Evolutionary conservation across 2,888 invertebrate genomes (phyloP).

Genomic region (Torymus tubicola): DNA sequence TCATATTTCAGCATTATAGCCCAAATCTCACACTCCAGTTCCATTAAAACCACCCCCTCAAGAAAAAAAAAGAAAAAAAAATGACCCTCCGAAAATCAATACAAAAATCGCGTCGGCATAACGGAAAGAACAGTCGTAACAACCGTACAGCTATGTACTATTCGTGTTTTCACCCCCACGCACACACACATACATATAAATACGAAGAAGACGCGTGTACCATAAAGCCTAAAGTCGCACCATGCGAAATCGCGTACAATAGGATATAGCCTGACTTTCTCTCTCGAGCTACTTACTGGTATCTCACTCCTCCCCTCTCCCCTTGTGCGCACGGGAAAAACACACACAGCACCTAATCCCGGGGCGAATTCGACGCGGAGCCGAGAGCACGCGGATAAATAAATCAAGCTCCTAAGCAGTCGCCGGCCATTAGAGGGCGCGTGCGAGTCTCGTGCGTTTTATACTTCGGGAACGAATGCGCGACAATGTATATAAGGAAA

Average conservation of each 20-base stretch:
- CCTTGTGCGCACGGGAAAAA: conserved; percentile 67
- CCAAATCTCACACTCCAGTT: too few relatives aligned
- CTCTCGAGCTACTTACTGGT: neutral
- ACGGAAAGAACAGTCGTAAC: too few relatives aligned
- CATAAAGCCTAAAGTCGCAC: neutral
- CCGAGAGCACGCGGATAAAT: conserved; percentile 70
- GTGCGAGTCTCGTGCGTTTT: conserved; percentile 27
- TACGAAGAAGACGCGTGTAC: too few relatives aligned
- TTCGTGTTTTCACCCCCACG: conserved; percentile 22
- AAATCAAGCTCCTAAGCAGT: conserved; percentile 75
- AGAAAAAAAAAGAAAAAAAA: too few relatives aligned
- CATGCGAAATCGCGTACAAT: too few relatives aligned
- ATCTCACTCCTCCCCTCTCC: neutral
- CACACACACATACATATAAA: neutral
- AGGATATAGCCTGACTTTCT: too few relatives aligned
- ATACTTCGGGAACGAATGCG: conserved; percentile 13
- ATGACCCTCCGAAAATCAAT: too few relatives aligned
- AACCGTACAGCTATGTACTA: neutral
- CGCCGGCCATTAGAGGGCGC: conserved; percentile 67
- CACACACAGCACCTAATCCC: conserved; percentile 66
- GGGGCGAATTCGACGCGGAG: conserved; percentile 73
- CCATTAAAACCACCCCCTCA: too few relatives aligned
- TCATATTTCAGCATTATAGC: too few relatives aligned
- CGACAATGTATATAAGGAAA: too few relatives aligned
- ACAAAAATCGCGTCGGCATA: too few relatives aligned